Evolutionary conservation across 2,797 vertebrate genomes (phyloP).

Genomic region (Pseudochirops corinnae): DNA sequence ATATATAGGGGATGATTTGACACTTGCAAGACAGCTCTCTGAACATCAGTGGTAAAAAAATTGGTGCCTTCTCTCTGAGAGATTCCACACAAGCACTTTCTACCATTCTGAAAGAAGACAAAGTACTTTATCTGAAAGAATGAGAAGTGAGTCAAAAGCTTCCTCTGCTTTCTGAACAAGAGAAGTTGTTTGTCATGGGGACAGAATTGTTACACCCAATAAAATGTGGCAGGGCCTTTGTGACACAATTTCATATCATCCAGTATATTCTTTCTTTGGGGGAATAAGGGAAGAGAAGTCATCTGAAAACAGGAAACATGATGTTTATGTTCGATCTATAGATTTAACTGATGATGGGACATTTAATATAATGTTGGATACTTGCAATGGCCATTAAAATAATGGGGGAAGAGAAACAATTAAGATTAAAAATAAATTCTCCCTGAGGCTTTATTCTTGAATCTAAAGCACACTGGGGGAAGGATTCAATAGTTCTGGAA

Average conservation of each 20-base stretch:
- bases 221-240: not conserved
- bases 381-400: not conserved
- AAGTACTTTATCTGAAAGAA: slow-evolving; percentile 23
- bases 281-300: not conserved
- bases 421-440: slow-evolving; percentile 36
- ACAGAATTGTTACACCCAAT: not conserved
- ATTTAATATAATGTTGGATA: not conserved
- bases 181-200: not conserved
- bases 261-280: not conserved
- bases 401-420: not conserved
- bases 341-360: not conserved
- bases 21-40: not conserved
- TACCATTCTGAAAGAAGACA: slow-evolving; percentile 22
- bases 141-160: not conserved
- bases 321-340: not conserved
- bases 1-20: not conserved
- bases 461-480: slow-evolving; percentile 15
- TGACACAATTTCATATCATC: not conserved
- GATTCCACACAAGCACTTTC: not conserved
- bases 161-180: not conserved
- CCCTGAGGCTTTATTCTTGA: slow-evolving; percentile 34
- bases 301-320: not conserved
- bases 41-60: not conserved
- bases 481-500: not conserved
- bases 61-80: not conserved